Conservation (phyloP, 2,888 invertebrate species). For the Chaitophorus viminalis region DNA sequence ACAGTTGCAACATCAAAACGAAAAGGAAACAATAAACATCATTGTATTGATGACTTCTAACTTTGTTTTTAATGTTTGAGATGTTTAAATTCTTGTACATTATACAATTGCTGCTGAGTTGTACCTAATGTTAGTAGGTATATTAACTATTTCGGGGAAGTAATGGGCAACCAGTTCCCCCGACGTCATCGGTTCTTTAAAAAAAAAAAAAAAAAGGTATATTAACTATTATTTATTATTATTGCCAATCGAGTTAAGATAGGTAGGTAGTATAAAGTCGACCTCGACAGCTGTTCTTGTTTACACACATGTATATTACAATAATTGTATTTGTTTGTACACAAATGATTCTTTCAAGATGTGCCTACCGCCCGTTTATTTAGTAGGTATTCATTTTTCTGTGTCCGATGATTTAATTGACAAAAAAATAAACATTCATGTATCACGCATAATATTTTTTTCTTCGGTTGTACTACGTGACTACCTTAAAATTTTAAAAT, state of each 20-base stretch:
- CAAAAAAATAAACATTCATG: background rate
- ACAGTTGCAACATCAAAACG: no score
- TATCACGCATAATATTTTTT: background rate
- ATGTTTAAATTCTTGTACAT: background rate
- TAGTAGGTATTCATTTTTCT: background rate
- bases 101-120: no score
- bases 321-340: background rate
- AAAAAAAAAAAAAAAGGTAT: no score
- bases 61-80: background rate
- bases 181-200: no score
- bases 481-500: background rate
- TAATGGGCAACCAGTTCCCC: no score
- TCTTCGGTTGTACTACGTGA: background rate
- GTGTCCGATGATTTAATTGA: background rate
- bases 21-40: no score
- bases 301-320: background rate
- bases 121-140: background rate
- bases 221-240: background rate
- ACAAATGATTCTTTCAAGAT: background rate
- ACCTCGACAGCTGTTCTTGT: background rate
- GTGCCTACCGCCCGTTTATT: background rate
- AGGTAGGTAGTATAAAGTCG: background rate
- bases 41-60: background rate
- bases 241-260: background rate
- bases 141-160: no score